Evolutionary conservation across 2,888 invertebrate species (phyloP), one percentile per base, ranked within the genome.

Genomic region (Rhamphomyia laevipes): DNA sequence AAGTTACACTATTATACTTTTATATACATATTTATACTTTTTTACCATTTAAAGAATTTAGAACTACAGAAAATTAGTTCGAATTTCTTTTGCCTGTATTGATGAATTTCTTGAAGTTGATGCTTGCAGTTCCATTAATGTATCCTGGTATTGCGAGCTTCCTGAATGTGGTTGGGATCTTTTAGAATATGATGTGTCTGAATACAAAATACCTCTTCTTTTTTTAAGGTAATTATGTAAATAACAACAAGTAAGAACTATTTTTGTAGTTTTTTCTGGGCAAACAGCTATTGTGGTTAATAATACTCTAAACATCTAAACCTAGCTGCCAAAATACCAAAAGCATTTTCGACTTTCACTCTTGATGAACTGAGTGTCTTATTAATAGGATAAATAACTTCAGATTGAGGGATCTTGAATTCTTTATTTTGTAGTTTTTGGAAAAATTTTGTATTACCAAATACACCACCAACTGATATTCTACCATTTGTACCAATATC

Each of bases 251-350:
- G 52, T 51, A 7, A 38, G 15, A 6, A 44, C 33, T 18, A 51
- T 18, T 47, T 44, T 37, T 42, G 33, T 43, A 23, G 51, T 31
- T 49, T 46, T 55, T 30, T 47, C 45, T 17, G 53, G 53, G 17
- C 27, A 4, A 11, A 57, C 38, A 43, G 52, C 51, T 21, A 58
- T 57, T 31, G 48, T 46, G 35, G 47, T 56, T 33, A 53, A 50
- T 18, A 56, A 48, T 15, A 37, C 15, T 37, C 35, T 4, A 15
- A 37, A 37, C 9, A 9, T 37, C 35, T 4, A 15, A 37, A 37
- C 9, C 35, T n/a, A 16, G 46, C 43, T 33, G 56, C 49, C 43
- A 60, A 49, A 31, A 61, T 59, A 23, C 51, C 49, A 35, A 53
- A 53, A 2, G 49, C 51, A 38, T 49, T 51, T 45, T 51, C 47